Evolutionary conservation across 2,888 invertebrate species (phyloP), one percentile per base, ranked within the genome.

Genomic region (Cyaniris semiargus): DNA sequence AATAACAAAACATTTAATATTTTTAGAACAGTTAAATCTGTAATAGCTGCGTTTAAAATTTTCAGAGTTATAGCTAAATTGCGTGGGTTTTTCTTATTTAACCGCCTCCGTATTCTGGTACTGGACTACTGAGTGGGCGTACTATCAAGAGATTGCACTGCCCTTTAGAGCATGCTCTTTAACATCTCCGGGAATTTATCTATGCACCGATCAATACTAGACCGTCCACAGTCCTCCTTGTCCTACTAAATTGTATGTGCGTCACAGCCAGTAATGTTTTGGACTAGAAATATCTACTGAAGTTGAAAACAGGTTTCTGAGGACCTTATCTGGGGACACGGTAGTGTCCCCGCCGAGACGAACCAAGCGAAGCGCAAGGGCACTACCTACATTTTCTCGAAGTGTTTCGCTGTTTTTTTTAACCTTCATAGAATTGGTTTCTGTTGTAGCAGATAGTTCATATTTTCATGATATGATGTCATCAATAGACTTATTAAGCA

Each of bases 111-210:
- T 18, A 53, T 53, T 4, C 53, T 53, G 53, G 53, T 72, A 3
- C 8, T 21, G 23, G 23, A 44, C 5, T 72, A 31, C n/a, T 21
- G 15, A 44, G 38, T 44, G 31, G 38, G 72, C 23, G 13, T 21
- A 21, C 21, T 44, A 72, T 44, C 15, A 58, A 58, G 27, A 72
- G 38, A 72, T 72, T 72, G 13, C 44, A 21, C 44, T 44, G 72
- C 38, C 72, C 72, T 72, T 72, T 72, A 72, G 72, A 72, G 38
- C 38, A 72, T 23, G 38, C 72, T 72, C 72, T 71, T 71, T 72
- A 38, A 72, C 38, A 44, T 72, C 72, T 71, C 38, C 71, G 34
- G 34, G 10, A 23, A 72, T 72, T 72, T 72, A 72, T 72, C 72
- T 72, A 38, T 72, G 72, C 72, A 38, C 44, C 72, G 44, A 72